phyloP scores from a whole-genome alignment of 1,140 invertebrate genomes.

The Meloidogyne floridensis region DNA sequence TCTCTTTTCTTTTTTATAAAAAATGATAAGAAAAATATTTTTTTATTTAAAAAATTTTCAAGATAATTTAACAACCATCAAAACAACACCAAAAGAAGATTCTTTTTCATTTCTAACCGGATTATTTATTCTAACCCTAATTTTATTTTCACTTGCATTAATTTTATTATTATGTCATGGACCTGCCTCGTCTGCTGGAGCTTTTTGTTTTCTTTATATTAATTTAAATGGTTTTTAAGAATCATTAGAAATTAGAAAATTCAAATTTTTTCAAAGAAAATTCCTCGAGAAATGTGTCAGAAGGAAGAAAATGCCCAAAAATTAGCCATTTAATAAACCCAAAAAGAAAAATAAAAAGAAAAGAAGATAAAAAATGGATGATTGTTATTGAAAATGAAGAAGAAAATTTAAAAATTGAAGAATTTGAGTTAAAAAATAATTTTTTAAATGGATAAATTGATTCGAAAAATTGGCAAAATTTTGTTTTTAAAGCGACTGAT shows the following conservation, averaged over 20 bases:
- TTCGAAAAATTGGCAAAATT: too few species aligned
- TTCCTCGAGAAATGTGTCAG: too few species aligned
- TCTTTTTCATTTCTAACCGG: background rate
- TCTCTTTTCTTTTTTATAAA: background rate
- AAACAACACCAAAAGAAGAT: background rate
- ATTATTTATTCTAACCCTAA: background rate
- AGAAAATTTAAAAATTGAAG: background rate
- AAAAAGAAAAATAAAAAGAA: background rate
- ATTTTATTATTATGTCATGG: background rate
- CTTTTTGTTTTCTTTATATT: background rate
- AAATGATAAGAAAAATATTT: background rate
- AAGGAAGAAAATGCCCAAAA: too few species aligned
- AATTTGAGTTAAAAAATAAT: background rate
- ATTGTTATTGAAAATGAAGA: background rate
- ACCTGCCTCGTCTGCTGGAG: background rate
- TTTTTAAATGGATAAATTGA: too few species aligned
- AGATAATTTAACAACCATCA: background rate
- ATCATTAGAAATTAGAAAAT: too few species aligned
- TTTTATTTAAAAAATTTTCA: background rate
- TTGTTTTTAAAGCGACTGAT: too few species aligned
- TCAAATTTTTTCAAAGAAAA: too few species aligned
- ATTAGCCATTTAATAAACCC: too few species aligned
- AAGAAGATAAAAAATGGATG: background rate
- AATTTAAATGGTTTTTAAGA: background rate
- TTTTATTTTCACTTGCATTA: background rate